A percentile compares a stretch with the other conserved stretches of the same genome.
These are phyloP conservation scores for Tokudaia tokunoshimensis DNA, from an alignment of 2,797 vertebrate species.

Conservation along the genomic window DNA sequence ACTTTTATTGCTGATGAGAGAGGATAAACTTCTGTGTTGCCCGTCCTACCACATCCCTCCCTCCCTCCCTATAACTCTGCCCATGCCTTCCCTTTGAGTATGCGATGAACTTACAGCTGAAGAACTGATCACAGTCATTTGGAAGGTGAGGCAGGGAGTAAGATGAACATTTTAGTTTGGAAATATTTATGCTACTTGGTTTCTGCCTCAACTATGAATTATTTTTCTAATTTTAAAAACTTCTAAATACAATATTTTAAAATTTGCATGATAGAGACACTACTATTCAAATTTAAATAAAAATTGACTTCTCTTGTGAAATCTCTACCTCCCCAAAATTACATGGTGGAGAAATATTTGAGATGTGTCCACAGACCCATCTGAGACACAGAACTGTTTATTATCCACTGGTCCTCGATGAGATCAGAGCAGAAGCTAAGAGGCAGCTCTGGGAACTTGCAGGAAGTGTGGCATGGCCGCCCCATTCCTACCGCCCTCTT, in stretches of 20 bases:
- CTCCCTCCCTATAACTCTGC: background rate
- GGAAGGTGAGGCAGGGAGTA: background rate
- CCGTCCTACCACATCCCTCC: background rate
- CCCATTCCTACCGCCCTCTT: background rate
- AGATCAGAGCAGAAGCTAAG: background rate
- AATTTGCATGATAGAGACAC: slow-evolving; percentile 51
- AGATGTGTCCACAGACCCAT: background rate
- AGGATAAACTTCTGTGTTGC: slow-evolving; percentile 35
- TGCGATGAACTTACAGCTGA: background rate
- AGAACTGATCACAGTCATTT: slow-evolving; percentile 32
- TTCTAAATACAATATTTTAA: slow-evolving; percentile 48
- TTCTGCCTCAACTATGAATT: slow-evolving; percentile 64
- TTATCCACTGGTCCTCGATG: background rate
- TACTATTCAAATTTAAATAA: slow-evolving; percentile 38
- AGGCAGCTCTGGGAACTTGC: background rate
- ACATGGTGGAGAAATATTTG: background rate
- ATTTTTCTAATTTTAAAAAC: slow-evolving; percentile 56
- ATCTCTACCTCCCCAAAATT: slow-evolving; percentile 53
- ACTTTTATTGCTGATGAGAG: background rate
- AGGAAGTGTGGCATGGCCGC: background rate
- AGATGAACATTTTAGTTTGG: slow-evolving; percentile 46
- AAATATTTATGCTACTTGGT: slow-evolving; percentile 42
- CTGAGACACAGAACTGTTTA: background rate
- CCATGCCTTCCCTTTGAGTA: slow-evolving; percentile 25
- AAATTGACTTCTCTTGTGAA: slow-evolving; percentile 57